Conservation (phyloP, 1,140 invertebrate genomes). For the Drosophila subobscura region DNA sequence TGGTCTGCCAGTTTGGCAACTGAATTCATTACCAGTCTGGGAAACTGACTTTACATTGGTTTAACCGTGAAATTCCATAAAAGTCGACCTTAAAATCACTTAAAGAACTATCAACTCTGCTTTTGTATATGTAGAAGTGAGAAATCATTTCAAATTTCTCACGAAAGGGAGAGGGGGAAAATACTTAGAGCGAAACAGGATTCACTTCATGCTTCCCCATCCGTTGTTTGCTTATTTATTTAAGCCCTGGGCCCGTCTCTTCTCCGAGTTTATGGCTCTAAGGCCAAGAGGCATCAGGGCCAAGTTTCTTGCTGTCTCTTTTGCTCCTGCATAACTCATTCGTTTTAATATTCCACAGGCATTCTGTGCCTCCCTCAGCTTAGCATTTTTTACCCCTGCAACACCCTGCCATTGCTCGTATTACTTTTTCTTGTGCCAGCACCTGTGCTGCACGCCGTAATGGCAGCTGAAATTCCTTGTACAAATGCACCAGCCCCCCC, state of each 20-base stretch:
- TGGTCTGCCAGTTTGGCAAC: too few species aligned
- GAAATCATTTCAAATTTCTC: not conserved
- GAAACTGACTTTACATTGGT: too few species aligned
- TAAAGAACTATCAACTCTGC: not conserved
- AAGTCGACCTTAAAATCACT: too few species aligned
- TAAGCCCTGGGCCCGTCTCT: conserved; percentile 48
- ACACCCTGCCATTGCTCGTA: not conserved
- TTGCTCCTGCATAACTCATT: conserved; percentile 63
- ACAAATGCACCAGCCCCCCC: conserved; percentile 50
- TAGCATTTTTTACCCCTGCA: conserved; percentile 19
- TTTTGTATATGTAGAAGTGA: too few species aligned
- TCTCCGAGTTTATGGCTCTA: conserved; percentile 49
- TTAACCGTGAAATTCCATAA: too few species aligned
- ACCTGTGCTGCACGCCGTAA: conserved; percentile 36
- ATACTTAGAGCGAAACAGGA: too few species aligned
- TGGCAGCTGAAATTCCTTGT: conserved; percentile 49
- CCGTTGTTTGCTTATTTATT: conserved; percentile 66
- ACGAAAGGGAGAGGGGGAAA: too few species aligned
- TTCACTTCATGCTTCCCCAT: not conserved
- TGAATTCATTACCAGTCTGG: too few species aligned
- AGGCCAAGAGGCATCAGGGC: conserved; percentile 55
- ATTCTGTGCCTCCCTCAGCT: conserved; percentile 36
- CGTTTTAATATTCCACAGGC: conserved; percentile 67
- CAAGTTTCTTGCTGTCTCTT: conserved; percentile 25
- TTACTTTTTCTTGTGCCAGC: conserved; percentile 24